Evolutionary conservation across 2,888 invertebrate species (phyloP).

Genomic region (Ichneumon xanthorius): DNA sequence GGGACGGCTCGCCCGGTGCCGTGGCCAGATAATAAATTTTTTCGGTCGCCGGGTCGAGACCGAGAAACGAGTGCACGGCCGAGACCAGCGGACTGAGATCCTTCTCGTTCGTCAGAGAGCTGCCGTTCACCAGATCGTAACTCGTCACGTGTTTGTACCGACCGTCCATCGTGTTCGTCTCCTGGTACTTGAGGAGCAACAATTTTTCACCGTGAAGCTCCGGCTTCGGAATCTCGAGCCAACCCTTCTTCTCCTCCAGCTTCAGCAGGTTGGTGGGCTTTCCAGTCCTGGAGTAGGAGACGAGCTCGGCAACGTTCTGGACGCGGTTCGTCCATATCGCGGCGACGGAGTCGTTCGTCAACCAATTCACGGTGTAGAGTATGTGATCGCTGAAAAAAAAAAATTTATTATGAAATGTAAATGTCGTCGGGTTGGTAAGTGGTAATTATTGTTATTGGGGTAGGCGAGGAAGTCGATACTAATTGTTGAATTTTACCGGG

Average conservation of each 20-base stretch:
- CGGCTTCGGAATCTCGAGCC: slow-evolving; percentile 89
- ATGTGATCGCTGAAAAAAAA: slow-evolving; percentile 87
- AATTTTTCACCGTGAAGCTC: slow-evolving; percentile 85
- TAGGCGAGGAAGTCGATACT: no score
- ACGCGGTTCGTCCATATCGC: slow-evolving; percentile 94
- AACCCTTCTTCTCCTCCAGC: slow-evolving; percentile 88
- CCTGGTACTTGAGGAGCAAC: slow-evolving; percentile 82
- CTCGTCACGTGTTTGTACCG: slow-evolving; percentile 81
- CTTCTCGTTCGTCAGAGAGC: slow-evolving; percentile 67
- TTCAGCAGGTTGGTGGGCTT: slow-evolving; percentile 81
- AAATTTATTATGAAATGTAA: background rate
- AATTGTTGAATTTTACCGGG: no score
- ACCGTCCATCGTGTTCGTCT: slow-evolving; percentile 76
- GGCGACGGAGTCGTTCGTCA: slow-evolving; percentile 88
- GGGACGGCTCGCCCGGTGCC: slow-evolving; percentile 88
- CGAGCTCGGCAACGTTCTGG: slow-evolving; percentile 90
- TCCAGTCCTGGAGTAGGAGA: slow-evolving; percentile 86
- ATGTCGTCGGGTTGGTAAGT: background rate
- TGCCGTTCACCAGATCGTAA: slow-evolving; percentile 65
- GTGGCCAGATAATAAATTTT: slow-evolving; percentile 90
- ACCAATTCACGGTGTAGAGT: slow-evolving; percentile 91
- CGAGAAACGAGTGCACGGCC: slow-evolving; percentile 73
- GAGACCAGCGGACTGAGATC: slow-evolving; percentile 76
- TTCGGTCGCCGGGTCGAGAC: slow-evolving; percentile 71
- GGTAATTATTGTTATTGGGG: background rate